These are phyloP conservation scores for Anthrax anthrax DNA, from an alignment of 2,888 invertebrate genomes.

Conservation along the genomic window DNA sequence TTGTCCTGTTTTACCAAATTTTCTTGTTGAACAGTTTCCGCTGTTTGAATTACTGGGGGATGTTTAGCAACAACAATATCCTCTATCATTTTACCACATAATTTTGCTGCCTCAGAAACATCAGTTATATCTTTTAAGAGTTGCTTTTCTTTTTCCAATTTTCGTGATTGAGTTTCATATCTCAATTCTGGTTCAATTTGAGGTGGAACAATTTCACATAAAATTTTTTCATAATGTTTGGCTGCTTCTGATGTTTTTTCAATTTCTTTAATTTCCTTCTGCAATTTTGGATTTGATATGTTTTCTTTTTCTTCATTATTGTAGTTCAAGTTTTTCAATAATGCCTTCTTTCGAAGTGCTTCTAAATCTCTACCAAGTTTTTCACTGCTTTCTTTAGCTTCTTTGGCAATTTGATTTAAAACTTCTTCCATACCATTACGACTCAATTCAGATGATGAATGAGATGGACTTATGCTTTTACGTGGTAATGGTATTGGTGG, in stretches of 20 bases:
- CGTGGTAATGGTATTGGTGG: constrained; percentile 44
- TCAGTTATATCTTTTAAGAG: constrained; percentile 27
- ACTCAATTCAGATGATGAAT: constrained; percentile 34
- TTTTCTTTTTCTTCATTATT: constrained; percentile 14
- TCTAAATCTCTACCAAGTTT: constrained; percentile 51
- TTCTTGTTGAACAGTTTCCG: neutral
- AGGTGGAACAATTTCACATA: constrained; percentile 31
- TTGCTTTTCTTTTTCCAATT: constrained; percentile 21
- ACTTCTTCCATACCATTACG: constrained; percentile 50
- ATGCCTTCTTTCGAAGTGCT: constrained; percentile 36
- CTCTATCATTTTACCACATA: constrained; percentile 29
- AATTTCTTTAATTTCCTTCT: constrained; percentile 27
- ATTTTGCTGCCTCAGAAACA: constrained; percentile 30
- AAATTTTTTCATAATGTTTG: constrained; percentile 36
- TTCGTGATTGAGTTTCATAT: constrained; percentile 15
- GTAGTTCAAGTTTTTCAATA: constrained; percentile 8
- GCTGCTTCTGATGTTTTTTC: constrained; percentile 37
- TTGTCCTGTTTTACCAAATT: no score
- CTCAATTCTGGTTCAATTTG: constrained; percentile 4
- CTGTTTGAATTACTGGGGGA: constrained; percentile 13
- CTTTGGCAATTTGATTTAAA: constrained; percentile 55
- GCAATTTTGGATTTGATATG: constrained; percentile 20
- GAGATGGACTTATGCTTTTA: constrained; percentile 28
- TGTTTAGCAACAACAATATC: constrained; percentile 28
- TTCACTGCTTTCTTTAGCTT: constrained; percentile 61